Evolutionary conservation across 2,113 vertebrate genomes (phyloP).

Genomic region (Caracal caracal): DNA sequence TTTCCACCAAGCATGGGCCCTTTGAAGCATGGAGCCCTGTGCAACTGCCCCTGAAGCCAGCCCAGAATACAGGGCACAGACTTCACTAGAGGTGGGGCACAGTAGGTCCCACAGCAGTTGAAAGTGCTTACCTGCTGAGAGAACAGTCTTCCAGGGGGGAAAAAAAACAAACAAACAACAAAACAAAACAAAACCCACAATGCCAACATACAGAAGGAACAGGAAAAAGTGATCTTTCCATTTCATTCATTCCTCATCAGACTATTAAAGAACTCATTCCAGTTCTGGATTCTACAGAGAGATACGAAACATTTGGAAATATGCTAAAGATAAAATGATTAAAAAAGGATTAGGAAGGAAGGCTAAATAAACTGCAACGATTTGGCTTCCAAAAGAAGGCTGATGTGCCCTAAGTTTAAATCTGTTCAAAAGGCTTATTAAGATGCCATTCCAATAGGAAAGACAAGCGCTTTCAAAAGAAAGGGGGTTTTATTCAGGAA

Average conservation of each 20-base stretch:
- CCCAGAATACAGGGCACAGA: accelerated
- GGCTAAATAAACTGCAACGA: slow-evolving; percentile 35
- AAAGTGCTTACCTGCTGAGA: background rate
- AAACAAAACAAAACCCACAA: background rate
- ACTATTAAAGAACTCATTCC: background rate
- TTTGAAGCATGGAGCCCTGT: background rate
- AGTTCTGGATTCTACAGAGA: background rate
- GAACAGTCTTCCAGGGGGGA: background rate
- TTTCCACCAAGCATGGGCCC: background rate
- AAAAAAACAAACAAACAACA: background rate
- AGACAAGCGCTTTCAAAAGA: background rate
- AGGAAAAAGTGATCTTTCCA: background rate
- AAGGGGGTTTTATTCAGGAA: background rate
- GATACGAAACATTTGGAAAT: slow-evolving; percentile 14
- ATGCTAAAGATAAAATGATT: slow-evolving; percentile 54
- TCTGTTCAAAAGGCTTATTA: slow-evolving; percentile 61
- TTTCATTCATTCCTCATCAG: background rate
- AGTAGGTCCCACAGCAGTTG: background rate
- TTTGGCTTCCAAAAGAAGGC: slow-evolving; percentile 48
- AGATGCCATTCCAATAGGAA: slow-evolving; percentile 53
- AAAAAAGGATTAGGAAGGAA: slow-evolving; percentile 67
- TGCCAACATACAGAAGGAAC: background rate
- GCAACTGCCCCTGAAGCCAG: accelerated
- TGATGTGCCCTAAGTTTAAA: slow-evolving; percentile 51
- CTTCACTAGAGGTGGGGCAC: background rate